These are phyloP conservation scores for Platichthys flesus DNA, from an alignment of 2,113 vertebrate species.

Conservation along the genomic window DNA sequence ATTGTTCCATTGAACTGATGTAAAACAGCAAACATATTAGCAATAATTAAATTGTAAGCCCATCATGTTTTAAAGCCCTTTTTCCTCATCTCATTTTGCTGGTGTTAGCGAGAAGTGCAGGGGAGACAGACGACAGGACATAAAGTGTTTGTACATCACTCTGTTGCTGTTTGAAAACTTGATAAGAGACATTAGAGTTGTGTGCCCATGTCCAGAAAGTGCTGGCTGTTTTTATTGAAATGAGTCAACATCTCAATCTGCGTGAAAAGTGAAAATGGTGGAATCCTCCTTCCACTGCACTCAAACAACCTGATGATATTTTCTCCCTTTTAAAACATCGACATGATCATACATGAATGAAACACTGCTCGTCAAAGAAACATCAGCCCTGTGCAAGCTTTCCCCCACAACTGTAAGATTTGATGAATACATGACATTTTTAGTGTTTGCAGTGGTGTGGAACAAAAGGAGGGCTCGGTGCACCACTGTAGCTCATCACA, in stretches of 20 bases:
- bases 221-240: slow-evolving; percentile 80
- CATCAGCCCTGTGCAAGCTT: slow-evolving; percentile 56
- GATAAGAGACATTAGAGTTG: slow-evolving; percentile 21
- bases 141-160: neutral
- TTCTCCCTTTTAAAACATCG: slow-evolving; percentile 64
- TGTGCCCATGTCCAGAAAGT: slow-evolving; percentile 71
- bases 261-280: slow-evolving; percentile 58
- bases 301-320: slow-evolving; percentile 55
- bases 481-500: slow-evolving; percentile 54
- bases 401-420: slow-evolving; percentile 54
- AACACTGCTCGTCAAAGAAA: slow-evolving; percentile 14
- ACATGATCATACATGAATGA: neutral
- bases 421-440: slow-evolving; percentile 63
- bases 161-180: neutral
- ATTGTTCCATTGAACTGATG: too few relatives aligned
- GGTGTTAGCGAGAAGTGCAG: neutral
- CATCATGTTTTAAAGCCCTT: neutral
- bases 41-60: too few relatives aligned
- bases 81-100: neutral
- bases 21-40: too few relatives aligned
- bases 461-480: slow-evolving; percentile 44
- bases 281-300: slow-evolving; percentile 46
- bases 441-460: slow-evolving; percentile 52
- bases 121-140: too few relatives aligned
- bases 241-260: slow-evolving; percentile 57